Evolutionary conservation across 2,113 vertebrate genomes (phyloP).

Genomic region (Telmatochromis brichardi): DNA sequence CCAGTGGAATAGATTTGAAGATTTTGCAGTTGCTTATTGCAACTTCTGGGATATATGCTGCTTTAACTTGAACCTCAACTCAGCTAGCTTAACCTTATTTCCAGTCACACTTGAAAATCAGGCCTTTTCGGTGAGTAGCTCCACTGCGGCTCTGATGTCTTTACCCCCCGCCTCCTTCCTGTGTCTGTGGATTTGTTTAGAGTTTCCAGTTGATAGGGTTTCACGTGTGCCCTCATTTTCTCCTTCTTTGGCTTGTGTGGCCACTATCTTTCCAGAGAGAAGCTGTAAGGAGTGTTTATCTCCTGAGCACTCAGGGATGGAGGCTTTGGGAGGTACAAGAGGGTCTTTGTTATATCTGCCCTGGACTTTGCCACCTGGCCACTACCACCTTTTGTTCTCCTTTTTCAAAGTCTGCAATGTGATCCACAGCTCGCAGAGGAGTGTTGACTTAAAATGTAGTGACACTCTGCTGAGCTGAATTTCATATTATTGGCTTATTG

Average conservation of each 20-base stretch:
- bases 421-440: slow-evolving; percentile 6
- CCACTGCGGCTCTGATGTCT: background rate
- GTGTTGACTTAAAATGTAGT: background rate
- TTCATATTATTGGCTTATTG: background rate
- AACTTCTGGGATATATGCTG: background rate
- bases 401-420: slow-evolving; percentile 26
- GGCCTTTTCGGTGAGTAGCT: background rate
- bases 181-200: slow-evolving; percentile 17
- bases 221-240: slow-evolving; percentile 29
- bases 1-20: background rate
- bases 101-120: background rate
- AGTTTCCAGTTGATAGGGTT: slow-evolving; percentile 44
- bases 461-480: background rate
- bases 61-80: background rate
- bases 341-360: slow-evolving; percentile 53
- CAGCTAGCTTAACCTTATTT: background rate
- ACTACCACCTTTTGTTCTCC: slow-evolving; percentile 51
- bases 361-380: slow-evolving; percentile 44
- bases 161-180: background rate
- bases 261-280: slow-evolving; percentile 1
- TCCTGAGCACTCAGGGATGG: slow-evolving; percentile 31
- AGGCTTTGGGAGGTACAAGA: slow-evolving; percentile 50
- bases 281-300: slow-evolving; percentile 19
- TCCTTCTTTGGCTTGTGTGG: slow-evolving; percentile 8
- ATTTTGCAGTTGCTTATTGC: background rate